A percentile compares a stretch with the other conserved stretches of the same genome.
phyloP scores from a whole-genome alignment of 2,113 vertebrate genomes.

The Fukomys damarensis region DNA sequence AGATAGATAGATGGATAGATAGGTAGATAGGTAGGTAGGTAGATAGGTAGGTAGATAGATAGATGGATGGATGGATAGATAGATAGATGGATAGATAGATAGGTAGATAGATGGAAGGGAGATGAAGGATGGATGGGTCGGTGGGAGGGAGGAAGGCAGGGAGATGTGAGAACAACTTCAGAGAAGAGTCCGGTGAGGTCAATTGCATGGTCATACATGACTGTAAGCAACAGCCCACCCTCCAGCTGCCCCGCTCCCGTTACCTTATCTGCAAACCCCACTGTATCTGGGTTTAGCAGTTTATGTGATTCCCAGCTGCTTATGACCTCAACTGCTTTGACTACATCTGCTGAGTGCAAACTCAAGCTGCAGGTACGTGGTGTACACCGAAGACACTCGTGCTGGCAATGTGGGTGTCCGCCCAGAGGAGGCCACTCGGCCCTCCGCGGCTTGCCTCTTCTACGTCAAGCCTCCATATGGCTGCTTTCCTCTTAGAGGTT shows the following conservation, averaged over 20 bases:
- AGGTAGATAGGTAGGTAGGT: background rate
- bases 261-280: background rate
- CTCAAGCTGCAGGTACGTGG: background rate
- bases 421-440: background rate
- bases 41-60: background rate
- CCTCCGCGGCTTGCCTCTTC: background rate
- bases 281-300: background rate
- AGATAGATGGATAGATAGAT: background rate
- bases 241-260: background rate
- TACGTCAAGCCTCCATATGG: background rate
- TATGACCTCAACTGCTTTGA: background rate
- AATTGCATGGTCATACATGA: background rate
- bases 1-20: background rate
- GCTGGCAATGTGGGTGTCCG: no score
- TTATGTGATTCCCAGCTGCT: background rate
- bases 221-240: background rate
- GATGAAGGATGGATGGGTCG: background rate
- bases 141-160: no score
- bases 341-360: background rate
- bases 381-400: background rate
- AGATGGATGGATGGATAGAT: no score
- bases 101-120: no score
- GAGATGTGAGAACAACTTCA: background rate
- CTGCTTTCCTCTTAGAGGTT: background rate
- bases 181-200: background rate